Evolutionary conservation across 2,888 invertebrate genomes (phyloP), one percentile per base, ranked within the genome.

Genomic region (Podabrus alpinus): DNA sequence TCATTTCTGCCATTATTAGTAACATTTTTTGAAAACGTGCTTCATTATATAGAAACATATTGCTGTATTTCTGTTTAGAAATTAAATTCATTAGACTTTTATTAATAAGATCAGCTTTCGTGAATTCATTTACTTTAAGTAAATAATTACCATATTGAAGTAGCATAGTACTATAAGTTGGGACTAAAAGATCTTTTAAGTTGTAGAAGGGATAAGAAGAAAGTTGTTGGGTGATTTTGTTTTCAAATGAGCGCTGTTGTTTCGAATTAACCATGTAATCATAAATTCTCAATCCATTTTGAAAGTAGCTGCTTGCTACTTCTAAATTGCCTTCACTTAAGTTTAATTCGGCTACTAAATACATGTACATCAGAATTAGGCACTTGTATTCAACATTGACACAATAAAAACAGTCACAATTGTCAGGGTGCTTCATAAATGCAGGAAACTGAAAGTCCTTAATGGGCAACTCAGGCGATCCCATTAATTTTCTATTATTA

Each of bases 401-500:
- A 70, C 85, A 85, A 29, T 79, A 82, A 68, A 81, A 83, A 70
- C 85, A 85, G 7, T 77, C 67, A 61, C 85, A 85, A 16, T 60
- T 21, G 4, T 73, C 66, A 2, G 77, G 15, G 62, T 85, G 85
- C 1, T 71, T 62, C 4, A 81, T n/a, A 68, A 82, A 82, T 11
- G 66, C 15, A 3, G 84, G 84, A 17, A 78, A 61, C 24, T 77
- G 74, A 68, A 84, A 83, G 9, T 77, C 68, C 15, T 81, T 77
- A 17, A 70, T 73, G 7, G 71, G 15, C 15, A 82, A 77, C 29
- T 71, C 72, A 0, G 84, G 84, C 2, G 84, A 84, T 13, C 81
- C 81, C 13, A 79, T 79, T 4, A 78, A 73, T 11, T 67, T 66
- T 69, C 80, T 77, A 62, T 19, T 17, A n/a, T 59, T 25, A 9